These are phyloP conservation scores for Watsonalla binaria DNA, from an alignment of 2,888 invertebrate species.

Conservation along the genomic window DNA sequence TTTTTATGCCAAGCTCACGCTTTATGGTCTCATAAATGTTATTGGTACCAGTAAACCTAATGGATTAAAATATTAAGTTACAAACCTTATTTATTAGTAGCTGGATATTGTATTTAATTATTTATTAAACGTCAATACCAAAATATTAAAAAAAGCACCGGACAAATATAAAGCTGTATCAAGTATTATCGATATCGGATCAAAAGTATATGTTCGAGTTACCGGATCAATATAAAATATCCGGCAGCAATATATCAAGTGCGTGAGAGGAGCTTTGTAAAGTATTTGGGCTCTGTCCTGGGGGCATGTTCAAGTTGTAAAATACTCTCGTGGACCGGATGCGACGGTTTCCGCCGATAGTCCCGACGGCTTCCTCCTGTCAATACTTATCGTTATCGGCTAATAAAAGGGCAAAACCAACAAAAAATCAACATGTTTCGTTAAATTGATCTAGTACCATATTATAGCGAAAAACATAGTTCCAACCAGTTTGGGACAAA, in stretches of 20 bases:
- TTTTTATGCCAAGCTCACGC: slow-evolving; percentile 4
- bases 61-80: not conserved
- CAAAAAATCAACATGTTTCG: not conserved
- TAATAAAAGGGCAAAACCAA: slow-evolving; percentile 15
- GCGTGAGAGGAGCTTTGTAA: slow-evolving; percentile 46
- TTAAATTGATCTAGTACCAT: too few relatives aligned
- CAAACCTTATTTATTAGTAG: not conserved
- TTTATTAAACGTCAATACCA: too few relatives aligned
- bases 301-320: slow-evolving; percentile 47
- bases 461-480: too few relatives aligned
- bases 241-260: slow-evolving; percentile 56
- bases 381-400: slow-evolving; percentile 14
- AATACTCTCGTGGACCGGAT: slow-evolving; percentile 47
- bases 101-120: too few relatives aligned
- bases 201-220: slow-evolving; percentile 22
- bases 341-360: slow-evolving; percentile 45
- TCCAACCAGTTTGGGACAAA: too few relatives aligned
- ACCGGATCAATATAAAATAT: slow-evolving; percentile 55
- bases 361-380: slow-evolving; percentile 22
- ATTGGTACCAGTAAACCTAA: too few relatives aligned
- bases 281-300: slow-evolving; percentile 54
- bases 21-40: not conserved
- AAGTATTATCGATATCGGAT: not conserved
- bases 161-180: not conserved
- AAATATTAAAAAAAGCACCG: too few relatives aligned